phyloP scores from a whole-genome alignment of 2,113 vertebrate species.

The Spea bombifrons region DNA sequence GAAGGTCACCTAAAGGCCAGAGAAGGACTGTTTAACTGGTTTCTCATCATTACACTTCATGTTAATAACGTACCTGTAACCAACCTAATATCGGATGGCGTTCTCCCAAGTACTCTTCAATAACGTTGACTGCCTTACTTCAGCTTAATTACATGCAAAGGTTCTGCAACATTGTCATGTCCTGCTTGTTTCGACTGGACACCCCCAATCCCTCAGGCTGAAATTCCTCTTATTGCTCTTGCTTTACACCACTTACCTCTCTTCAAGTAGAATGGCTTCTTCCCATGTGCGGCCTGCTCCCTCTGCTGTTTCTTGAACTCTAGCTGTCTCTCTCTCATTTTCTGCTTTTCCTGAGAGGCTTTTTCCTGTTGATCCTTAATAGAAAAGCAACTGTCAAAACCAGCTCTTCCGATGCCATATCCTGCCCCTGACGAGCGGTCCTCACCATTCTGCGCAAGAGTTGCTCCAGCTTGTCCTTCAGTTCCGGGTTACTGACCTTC shows the following conservation, averaged over 20 bases:
- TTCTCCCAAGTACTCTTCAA: too few species aligned
- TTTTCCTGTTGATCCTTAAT: slow-evolving; percentile 83
- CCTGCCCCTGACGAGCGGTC: rapidly evolving
- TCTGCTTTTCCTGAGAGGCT: slow-evolving; percentile 63
- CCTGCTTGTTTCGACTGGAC: not conserved
- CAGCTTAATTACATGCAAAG: too few species aligned
- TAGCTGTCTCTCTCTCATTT: slow-evolving; percentile 66
- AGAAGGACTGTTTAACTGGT: not conserved
- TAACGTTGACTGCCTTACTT: too few species aligned
- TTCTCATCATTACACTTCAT: too few species aligned
- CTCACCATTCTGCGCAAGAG: slow-evolving; percentile 72
- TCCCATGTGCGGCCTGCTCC: slow-evolving; percentile 70
- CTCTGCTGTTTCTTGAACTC: slow-evolving; percentile 53
- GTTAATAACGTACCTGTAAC: too few species aligned
- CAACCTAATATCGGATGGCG: too few species aligned
- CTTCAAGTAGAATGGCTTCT: slow-evolving; percentile 85
- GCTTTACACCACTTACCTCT: slow-evolving; percentile 71
- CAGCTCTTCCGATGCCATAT: not conserved
- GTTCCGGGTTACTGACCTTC: slow-evolving; percentile 54
- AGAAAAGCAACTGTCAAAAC: not conserved
- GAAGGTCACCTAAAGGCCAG: slow-evolving; percentile 73
- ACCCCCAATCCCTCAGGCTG: not conserved
- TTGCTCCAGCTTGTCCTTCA: slow-evolving; percentile 62
- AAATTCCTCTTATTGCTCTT: too few species aligned
- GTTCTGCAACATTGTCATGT: too few species aligned